These are phyloP conservation scores for Cirrhinus molitorella DNA, from an alignment of 2,797 vertebrate genomes.

Conservation along the genomic window DNA sequence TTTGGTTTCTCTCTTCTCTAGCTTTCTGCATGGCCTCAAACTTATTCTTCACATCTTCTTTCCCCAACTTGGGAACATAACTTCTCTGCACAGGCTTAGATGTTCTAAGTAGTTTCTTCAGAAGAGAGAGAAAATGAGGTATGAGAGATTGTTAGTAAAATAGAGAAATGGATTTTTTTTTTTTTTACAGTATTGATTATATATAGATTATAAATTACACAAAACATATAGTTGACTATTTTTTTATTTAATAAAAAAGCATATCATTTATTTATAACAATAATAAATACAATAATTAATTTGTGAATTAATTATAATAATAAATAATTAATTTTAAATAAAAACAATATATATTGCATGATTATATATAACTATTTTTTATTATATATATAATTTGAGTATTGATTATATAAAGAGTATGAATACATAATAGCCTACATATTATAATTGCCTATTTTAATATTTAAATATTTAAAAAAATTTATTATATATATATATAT, in stretches of 20 bases:
- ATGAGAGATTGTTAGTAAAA: constrained; percentile 36
- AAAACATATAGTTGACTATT: not conserved
- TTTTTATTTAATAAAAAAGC: not conserved
- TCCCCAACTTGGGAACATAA: constrained; percentile 91
- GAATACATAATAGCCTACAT: not conserved
- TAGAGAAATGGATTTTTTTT: not conserved
- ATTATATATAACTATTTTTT: too few relatives aligned
- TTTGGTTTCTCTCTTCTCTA: constrained; percentile 94
- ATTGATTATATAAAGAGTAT: too few relatives aligned
- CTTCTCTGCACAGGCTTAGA: constrained; percentile 90
- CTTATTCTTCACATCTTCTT: constrained; percentile 91
- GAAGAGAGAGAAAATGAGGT: constrained; percentile 37
- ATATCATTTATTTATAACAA: not conserved
- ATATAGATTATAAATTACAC: not conserved
- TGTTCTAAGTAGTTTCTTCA: constrained; percentile 92
- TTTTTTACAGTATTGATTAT: not conserved
- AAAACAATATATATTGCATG: too few relatives aligned
- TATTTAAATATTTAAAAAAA: not conserved
- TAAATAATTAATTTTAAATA: too few relatives aligned
- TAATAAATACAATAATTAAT: too few relatives aligned
- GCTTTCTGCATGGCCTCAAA: constrained; percentile 98
- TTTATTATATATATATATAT: not conserved
- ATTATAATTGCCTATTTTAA: not conserved
- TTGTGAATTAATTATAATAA: too few relatives aligned
- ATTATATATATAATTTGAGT: too few relatives aligned